Base-by-base conservation (phyloP, 2,797 vertebrate genomes). In the Tachyglossus aculeatus region DNA sequence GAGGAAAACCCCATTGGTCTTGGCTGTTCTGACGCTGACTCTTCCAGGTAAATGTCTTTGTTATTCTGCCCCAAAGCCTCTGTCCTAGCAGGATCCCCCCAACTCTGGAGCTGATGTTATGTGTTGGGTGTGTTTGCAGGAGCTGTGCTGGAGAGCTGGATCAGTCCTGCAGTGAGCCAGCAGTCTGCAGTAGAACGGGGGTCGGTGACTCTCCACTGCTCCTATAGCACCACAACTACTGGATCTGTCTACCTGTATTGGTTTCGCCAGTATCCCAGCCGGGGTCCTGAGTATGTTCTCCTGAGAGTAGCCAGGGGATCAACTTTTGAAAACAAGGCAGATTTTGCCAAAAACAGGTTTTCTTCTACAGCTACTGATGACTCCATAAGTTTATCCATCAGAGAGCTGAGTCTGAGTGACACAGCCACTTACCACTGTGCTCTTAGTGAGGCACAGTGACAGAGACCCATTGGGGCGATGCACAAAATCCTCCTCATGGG, bases 381-480 rank as follows among this genome's bases (percentile, higher is more conserved):
- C 36, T 37, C 43, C 40, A 51, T 60, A 58, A 25, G 12, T 12
- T 32, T 72, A 24, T 40, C 3, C 21, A 63, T 63, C 33, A 11
- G 8, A 3, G 27, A 34, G 25, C 38, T 58, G 9, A 58, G 47
- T 47, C 32, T 19, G 5, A 50, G 44, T 3, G 71, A 67, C 37
- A 40, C 48, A 2, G 40, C 48, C 24, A 50, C 19, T 10, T 72
- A 65, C 52, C 15, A 43, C 9, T 72, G 70, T 40, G 70, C 61
- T 22, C 44, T 58, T 32, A 18, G 29, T n/a, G 4, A 9, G 7
- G 32, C 53, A 56, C 24, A 6, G 53, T 56, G 36, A 40, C 36
- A 27, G 36, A 39, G 32, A 16, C 19, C 7, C 9, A 19, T 5
- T 19, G 18, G 0, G 29, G 4, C 18, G 44, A 13, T 0, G 27